Evolutionary conservation across 2,113 vertebrate genomes (phyloP).

Genomic region (Labeo catla): DNA sequence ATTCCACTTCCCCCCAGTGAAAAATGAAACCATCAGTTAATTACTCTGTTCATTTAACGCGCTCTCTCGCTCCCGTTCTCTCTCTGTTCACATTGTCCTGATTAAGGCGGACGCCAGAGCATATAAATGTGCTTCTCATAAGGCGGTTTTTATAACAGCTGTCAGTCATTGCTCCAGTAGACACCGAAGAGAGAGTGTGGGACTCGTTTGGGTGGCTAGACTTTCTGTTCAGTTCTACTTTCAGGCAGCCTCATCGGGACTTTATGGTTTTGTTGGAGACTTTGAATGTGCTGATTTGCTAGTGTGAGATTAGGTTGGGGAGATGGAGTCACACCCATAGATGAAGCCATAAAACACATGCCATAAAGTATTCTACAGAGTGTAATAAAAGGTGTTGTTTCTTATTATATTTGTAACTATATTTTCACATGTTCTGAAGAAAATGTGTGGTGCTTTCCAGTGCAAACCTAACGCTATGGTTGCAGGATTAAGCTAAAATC

Average conservation of each 20-base stretch:
- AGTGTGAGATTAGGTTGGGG: slow-evolving; percentile 25
- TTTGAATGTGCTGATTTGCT: slow-evolving; percentile 33
- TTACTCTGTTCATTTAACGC: slow-evolving; percentile 42
- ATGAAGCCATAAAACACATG: slow-evolving; percentile 4
- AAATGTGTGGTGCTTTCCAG: not conserved
- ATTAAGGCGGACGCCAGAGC: slow-evolving; percentile 52
- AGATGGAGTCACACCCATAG: not conserved
- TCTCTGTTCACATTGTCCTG: slow-evolving; percentile 40
- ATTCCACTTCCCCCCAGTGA: slow-evolving; percentile 38
- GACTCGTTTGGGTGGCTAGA: not conserved
- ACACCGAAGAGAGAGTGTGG: slow-evolving; percentile 17
- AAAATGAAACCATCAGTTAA: slow-evolving; percentile 47
- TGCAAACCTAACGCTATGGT: not conserved
- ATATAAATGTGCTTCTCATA: slow-evolving; percentile 36
- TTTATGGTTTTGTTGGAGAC: slow-evolving; percentile 18
- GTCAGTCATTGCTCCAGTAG: slow-evolving; percentile 31
- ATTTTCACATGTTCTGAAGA: not conserved
- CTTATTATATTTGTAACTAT: not conserved
- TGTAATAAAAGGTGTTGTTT: slow-evolving; percentile 12
- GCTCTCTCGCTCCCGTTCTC: slow-evolving; percentile 25
- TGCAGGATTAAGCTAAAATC: not conserved
- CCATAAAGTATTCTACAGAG: not conserved
- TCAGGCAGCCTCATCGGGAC: not conserved
- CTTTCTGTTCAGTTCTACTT: not conserved
- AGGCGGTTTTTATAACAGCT: slow-evolving; percentile 28